phyloP scores from a whole-genome alignment of 2,113 vertebrate genomes.

The Oryzias woworae region DNA sequence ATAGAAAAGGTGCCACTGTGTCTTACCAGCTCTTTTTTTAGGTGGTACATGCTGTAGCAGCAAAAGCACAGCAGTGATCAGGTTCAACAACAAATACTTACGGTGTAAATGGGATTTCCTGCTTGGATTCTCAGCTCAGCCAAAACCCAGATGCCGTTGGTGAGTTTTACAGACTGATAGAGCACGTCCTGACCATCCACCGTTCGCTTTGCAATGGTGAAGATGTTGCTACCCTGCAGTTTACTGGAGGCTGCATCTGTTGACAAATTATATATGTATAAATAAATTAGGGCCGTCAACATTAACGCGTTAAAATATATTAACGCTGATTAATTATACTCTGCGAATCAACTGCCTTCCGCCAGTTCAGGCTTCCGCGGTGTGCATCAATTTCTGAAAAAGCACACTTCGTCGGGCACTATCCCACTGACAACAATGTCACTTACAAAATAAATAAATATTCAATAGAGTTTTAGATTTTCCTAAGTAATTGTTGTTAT shows the following conservation, averaged over 20 bases:
- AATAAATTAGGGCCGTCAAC: too few relatives aligned
- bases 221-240: conserved; percentile 93
- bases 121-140: conserved; percentile 90
- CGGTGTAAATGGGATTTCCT: conserved; percentile 85
- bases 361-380: too few relatives aligned
- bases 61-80: neutral
- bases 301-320: too few relatives aligned
- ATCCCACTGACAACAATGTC: too few relatives aligned
- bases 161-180: conserved; percentile 96
- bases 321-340: too few relatives aligned
- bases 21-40: neutral
- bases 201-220: conserved; percentile 93
- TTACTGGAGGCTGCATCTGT: conserved; percentile 88
- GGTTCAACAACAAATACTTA: conserved; percentile 53
- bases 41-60: neutral
- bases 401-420: too few relatives aligned
- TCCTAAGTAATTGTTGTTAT: too few relatives aligned
- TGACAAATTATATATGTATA: neutral
- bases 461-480: too few relatives aligned
- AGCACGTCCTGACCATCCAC: conserved; percentile 97
- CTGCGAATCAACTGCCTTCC: too few relatives aligned
- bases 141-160: conserved; percentile 95
- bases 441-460: too few relatives aligned
- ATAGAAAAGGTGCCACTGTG: neutral
- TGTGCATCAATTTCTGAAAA: too few relatives aligned